Evolutionary conservation across 2,888 invertebrate species (phyloP), one percentile per base, ranked within the genome.

Genomic region (Ophion costatus): DNA sequence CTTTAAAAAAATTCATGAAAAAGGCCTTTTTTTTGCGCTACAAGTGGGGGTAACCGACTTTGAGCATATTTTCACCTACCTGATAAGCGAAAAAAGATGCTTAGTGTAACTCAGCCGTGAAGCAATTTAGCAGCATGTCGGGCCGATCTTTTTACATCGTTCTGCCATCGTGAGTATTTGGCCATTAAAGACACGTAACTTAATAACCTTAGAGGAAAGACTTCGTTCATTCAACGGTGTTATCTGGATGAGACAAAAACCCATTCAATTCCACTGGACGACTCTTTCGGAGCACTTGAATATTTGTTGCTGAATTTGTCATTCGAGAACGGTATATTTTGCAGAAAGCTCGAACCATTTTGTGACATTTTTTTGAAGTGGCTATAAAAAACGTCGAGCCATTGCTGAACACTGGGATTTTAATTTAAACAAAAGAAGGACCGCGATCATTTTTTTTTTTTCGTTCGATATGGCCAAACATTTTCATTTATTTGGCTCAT

Each of bases 391-490:
- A 66, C 38, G 10, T 38, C 38, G 33, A 33, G 10, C n/a, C 17
- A n/a, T 38, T n/a, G 7, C 6, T 7, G 22, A 42, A 42, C 7
- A 29, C n/a, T 33, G 1, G 9, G 20, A 42, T 5, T 0, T 73
- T 45, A 22, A n/a, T 75, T 20, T 22, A 51, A 63, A 75, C 45
- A 45, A 51, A 73, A 42, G 38, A 22, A 45, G 14, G 33, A 51
- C 76, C 71, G 71, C 51, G 61, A 77, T 80, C 7, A 9, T 38
- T 38, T 38, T 80, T 59, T 38, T 80, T 59, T 83, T 84, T 84
- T 67, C n/a, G 73, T 51, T 14, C 11, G 59, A 73, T n/a, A 38
- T 24, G 33, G n/a, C 0, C 14, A 45, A 33, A 3, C 42, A 64
- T 63, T n/a, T 57, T 70, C 67, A 51, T 59, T 67, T 14, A 17